Percentiles rank a stretch among this genome's conserved stretches.
Conservation (phyloP, 2,888 invertebrate genomes). For the Eupithecia abbreviata region DNA sequence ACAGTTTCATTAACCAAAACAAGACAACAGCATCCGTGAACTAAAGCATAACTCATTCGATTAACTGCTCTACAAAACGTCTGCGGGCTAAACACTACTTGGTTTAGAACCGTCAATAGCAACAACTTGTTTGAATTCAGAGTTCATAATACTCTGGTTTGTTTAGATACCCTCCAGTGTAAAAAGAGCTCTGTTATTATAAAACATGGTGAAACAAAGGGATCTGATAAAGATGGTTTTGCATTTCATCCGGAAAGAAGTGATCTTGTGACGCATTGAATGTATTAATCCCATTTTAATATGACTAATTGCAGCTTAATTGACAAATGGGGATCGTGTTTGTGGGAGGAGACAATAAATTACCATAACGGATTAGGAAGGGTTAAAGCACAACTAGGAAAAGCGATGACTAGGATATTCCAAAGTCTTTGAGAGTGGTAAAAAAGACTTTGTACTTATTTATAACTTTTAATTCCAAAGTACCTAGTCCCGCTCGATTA, state of each 20-base stretch:
- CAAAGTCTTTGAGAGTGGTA: background rate
- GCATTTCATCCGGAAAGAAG: constrained; percentile 54
- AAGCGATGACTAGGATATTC: constrained; percentile 16
- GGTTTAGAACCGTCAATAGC: constrained; percentile 8
- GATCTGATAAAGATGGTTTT: constrained; percentile 17
- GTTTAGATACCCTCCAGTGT: background rate
- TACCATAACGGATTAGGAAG: constrained; percentile 39
- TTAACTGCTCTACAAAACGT: constrained; percentile 64
- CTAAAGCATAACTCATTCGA: constrained; percentile 81
- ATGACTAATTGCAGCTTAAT: constrained; percentile 74
- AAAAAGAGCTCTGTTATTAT: constrained; percentile 1
- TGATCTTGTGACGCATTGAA: constrained; percentile 64
- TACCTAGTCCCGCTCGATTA: background rate
- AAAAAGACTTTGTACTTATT: background rate
- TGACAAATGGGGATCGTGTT: constrained; percentile 46
- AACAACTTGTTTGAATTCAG: background rate
- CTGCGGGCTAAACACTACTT: constrained; percentile 67
- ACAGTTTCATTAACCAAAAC: constrained; percentile 70
- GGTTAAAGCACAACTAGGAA: constrained; percentile 34
- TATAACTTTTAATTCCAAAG: background rate
- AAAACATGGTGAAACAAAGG: background rate
- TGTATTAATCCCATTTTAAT: constrained; percentile 78
- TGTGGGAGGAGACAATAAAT: constrained; percentile 35
- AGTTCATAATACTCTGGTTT: constrained; percentile 20
- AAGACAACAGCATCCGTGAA: constrained; percentile 68